These are phyloP conservation scores for Anabacerthia variegaticeps DNA, from an alignment of 2,797 vertebrate species.

Conservation along the genomic window DNA sequence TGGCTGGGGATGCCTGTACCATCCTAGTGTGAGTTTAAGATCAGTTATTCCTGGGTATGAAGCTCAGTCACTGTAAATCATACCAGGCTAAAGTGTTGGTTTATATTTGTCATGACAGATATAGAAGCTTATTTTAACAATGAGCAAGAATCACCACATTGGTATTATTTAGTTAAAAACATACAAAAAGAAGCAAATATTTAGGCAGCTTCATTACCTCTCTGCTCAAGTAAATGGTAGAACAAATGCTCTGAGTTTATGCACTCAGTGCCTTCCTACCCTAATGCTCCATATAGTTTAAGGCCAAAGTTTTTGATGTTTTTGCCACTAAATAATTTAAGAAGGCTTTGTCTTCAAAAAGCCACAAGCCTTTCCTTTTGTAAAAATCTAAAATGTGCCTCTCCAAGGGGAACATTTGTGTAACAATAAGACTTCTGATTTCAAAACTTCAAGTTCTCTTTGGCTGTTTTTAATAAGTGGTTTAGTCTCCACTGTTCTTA, in stretches of 20 bases:
- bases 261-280: background rate
- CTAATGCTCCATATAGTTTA: background rate
- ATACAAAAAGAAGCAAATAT: background rate
- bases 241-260: background rate
- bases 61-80: background rate
- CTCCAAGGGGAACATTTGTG: background rate
- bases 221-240: background rate
- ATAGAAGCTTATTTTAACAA: background rate
- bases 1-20: background rate
- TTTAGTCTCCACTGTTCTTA: background rate
- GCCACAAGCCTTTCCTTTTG: background rate
- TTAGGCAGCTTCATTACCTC: background rate
- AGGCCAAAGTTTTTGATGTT: background rate
- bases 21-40: background rate
- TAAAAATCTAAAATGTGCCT: background rate
- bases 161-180: conserved; percentile 20
- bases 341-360: background rate
- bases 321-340: background rate
- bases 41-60: background rate
- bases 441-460: background rate
- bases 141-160: background rate
- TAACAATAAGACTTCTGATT: background rate
- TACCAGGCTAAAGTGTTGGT: background rate
- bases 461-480: background rate
- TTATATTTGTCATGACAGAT: background rate